Percentiles rank a stretch among this genome's conserved stretches.
Conservation (phyloP, 2,797 vertebrate genomes). For the Gobionotothen gibberifrons region DNA sequence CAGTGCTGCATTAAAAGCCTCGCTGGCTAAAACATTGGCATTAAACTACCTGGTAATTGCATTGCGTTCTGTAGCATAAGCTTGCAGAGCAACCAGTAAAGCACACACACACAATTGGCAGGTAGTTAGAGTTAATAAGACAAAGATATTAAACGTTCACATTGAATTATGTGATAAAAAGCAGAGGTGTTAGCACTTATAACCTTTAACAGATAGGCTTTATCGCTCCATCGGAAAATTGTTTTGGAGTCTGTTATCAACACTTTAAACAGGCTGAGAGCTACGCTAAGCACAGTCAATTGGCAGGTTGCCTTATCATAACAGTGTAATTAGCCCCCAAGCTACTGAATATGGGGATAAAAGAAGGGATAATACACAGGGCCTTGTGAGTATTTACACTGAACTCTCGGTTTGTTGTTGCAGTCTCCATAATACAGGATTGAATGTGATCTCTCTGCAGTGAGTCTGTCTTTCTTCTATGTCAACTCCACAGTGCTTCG, state of each 20-base stretch:
- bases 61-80: constrained; percentile 17
- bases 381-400: constrained; percentile 57
- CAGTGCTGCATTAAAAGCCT: constrained; percentile 66
- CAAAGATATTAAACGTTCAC: constrained; percentile 27
- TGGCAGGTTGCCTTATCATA: constrained; percentile 58
- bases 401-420: constrained; percentile 59
- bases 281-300: constrained; percentile 36
- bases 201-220: constrained; percentile 21
- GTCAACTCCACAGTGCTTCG: constrained; percentile 46
- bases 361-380: constrained; percentile 52
- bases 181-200: background rate
- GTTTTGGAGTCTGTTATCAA: constrained; percentile 44
- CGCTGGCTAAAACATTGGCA: constrained; percentile 51
- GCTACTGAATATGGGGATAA: constrained; percentile 52
- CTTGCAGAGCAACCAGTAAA: constrained; percentile 23
- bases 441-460: constrained; percentile 29
- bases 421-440: constrained; percentile 56
- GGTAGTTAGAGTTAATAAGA: constrained; percentile 24
- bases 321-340: constrained; percentile 58
- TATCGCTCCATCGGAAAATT: constrained; percentile 7
- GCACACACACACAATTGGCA: constrained; percentile 45
- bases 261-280: constrained; percentile 33
- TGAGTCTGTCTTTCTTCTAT: constrained; percentile 3
- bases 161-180: constrained; percentile 34
- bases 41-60: constrained; percentile 63